Evolutionary conservation across 2,797 vertebrate species (phyloP).

Genomic region (Phoxinus dragarum): DNA sequence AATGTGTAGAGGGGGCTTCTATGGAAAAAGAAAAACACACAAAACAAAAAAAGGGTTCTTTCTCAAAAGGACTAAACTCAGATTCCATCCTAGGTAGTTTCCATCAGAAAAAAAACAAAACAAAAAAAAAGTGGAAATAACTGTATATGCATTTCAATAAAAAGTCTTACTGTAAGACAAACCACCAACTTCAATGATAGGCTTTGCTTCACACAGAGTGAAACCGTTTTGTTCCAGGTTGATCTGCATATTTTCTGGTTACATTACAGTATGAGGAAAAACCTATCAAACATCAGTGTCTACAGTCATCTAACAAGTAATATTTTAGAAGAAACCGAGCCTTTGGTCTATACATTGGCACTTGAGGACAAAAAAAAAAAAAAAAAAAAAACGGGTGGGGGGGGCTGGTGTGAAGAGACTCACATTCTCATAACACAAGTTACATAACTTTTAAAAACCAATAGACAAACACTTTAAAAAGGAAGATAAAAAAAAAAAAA

Average conservation of each 20-base stretch:
- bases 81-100: constrained; percentile 71
- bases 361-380: not conserved
- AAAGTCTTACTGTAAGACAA: constrained; percentile 85
- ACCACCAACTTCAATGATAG: constrained; percentile 19
- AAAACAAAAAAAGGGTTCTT: not conserved
- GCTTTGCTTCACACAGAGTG: not conserved
- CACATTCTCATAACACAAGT: not conserved
- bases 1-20: constrained; percentile 31
- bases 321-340: constrained; percentile 61
- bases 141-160: constrained; percentile 77
- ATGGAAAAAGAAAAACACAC: not conserved
- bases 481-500: not conserved
- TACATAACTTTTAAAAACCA: constrained; percentile 5
- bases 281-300: not conserved
- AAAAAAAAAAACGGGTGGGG: too few relatives aligned
- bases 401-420: too few relatives aligned
- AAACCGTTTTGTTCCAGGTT: not conserved
- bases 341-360: not conserved
- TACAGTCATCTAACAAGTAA: constrained; percentile 37
- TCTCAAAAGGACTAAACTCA: constrained; percentile 24
- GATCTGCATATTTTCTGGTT: not conserved
- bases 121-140: constrained; percentile 68
- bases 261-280: not conserved
- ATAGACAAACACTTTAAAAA: not conserved
- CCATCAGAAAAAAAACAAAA: constrained; percentile 53